phyloP scores from a whole-genome alignment of 1,140 invertebrate species.

The Laupala kohalensis region DNA sequence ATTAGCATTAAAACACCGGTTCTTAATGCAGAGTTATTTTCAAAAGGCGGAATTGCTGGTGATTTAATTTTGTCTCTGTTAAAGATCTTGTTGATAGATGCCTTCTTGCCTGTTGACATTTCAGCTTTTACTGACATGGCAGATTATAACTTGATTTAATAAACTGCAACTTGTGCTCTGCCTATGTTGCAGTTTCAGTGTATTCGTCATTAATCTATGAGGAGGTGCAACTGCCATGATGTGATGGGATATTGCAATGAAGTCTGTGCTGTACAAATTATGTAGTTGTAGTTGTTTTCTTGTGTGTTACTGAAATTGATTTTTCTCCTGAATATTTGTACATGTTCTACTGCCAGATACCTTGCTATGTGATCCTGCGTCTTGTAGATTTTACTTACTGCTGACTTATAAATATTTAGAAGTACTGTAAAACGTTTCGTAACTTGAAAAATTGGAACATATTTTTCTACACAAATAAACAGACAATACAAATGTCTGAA shows the following conservation, averaged over 20 bases:
- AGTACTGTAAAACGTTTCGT: neutral
- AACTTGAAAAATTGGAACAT: neutral
- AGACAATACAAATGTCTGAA: neutral
- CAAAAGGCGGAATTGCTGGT: neutral
- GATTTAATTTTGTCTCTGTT: neutral
- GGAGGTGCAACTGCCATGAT: neutral
- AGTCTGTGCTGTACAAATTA: neutral
- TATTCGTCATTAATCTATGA: neutral
- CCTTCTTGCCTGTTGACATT: neutral
- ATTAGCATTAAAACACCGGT: neutral
- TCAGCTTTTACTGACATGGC: neutral
- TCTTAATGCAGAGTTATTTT: neutral
- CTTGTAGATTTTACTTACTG: neutral
- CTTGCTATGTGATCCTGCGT: neutral
- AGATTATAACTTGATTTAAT: neutral
- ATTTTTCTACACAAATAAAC: neutral
- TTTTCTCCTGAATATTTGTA: neutral
- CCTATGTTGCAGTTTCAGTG: neutral
- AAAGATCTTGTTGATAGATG: neutral
- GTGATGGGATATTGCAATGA: neutral
- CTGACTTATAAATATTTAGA: neutral
- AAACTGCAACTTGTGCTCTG: neutral
- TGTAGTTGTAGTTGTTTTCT: neutral
- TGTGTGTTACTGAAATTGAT: neutral
- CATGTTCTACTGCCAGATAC: neutral